Base-by-base conservation (phyloP, 2,888 invertebrate genomes). In the Prionchulus punctatus region DNA sequence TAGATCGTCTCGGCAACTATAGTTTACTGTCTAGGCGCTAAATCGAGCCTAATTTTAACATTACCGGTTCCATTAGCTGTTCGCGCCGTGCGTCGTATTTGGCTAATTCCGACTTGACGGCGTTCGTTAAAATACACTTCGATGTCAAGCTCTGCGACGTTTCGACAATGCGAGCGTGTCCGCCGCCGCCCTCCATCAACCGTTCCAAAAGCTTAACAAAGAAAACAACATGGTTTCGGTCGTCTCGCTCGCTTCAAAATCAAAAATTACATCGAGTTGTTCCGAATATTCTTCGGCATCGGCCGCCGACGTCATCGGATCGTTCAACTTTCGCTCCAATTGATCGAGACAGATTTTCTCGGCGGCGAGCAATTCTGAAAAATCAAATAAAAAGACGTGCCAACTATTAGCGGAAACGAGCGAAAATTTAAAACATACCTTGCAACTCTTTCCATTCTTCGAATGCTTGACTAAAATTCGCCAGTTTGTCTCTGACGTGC, bases 201-300 rank as follows among this genome's bases (percentile, higher is more conserved):
- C 56, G 56, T 31, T 58, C 58, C 2, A 58, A 23, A 12, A 47
- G n/a, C 58, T 58, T 25, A 28, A 49, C 48, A 1, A 27, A 26
- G 3, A 43, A 53, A 4, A 53, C 7, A 25, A 23, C 26, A 12
- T 48, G 7, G 48, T 23, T 12, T 12, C 12, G 12, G 12, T 12
- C 7, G 48, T 12, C 26, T 36, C 36, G 7, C 18, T 3, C 7
- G 7, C 51, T 26, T 51, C 26, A 28, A 51, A 21, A 21, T 51
- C 31, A 31, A 26, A 51, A 31, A 12, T 50, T 71, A 85, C 85
- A 73, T 87, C 87, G 45, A 90, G 79, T 69, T 87, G 85, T 70
- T 88, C 89, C 36, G 86, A 85, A 62, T 88, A 83, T 75, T 90
- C 89, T 76, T 91, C 90, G 1, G 89, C 87, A 76, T 91, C 91